A percentile compares a stretch with the other conserved stretches of the same genome.
phyloP scores from a whole-genome alignment of 2,113 vertebrate genomes.

The Galemys pyrenaicus region DNA sequence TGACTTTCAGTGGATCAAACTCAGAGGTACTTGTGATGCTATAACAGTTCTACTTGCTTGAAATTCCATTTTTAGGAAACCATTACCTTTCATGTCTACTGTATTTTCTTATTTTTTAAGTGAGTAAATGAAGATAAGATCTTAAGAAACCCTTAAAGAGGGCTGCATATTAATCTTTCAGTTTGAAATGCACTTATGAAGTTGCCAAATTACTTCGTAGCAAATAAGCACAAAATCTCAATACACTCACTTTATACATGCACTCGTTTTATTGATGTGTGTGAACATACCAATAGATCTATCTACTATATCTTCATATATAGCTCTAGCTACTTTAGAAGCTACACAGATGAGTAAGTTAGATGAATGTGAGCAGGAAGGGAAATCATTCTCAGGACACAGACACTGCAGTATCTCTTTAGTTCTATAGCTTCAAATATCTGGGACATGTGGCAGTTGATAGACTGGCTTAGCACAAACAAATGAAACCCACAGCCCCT shows the following conservation, averaged over 20 bases:
- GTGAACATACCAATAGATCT: not conserved
- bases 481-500: not conserved
- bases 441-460: not conserved
- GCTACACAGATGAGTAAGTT: not conserved
- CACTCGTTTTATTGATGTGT: not conserved
- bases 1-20: not conserved
- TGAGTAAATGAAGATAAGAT: conserved; percentile 23
- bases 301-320: too few relatives aligned
- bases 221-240: conserved; percentile 5
- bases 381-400: not conserved
- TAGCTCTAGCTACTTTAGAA: too few relatives aligned
- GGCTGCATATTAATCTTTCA: not conserved
- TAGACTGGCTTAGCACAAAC: not conserved
- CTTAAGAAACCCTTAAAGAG: conserved; percentile 21
- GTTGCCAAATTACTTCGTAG: not conserved
- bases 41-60: not conserved
- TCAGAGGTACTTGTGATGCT: not conserved
- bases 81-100: not conserved
- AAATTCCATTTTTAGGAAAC: not conserved
- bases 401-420: not conserved
- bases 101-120: not conserved
- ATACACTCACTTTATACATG: not conserved
- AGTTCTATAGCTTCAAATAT: not conserved
- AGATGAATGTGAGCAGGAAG: not conserved
- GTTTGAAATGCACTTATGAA: not conserved